Evolutionary conservation across 2,113 vertebrate genomes (phyloP).

Genomic region (Tylochromis polylepis): DNA sequence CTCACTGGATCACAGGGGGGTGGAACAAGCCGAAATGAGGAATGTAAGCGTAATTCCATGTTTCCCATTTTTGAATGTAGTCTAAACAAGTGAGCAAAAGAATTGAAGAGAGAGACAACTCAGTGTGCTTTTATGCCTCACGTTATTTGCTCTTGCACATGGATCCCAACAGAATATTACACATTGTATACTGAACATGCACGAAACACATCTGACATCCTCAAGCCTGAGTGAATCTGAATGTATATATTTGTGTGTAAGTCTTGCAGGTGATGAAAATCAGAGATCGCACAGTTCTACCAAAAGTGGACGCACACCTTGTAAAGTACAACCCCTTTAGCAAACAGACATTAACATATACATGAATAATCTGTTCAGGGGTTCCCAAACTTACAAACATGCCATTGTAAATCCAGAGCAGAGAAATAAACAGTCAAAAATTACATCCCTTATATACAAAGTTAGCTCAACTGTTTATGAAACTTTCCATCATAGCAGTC

Average conservation of each 20-base stretch:
- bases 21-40: constrained; percentile 44
- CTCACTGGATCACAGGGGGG: constrained; percentile 47
- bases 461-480: not conserved
- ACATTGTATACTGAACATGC: not conserved
- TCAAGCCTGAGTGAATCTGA: not conserved
- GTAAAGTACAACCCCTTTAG: not conserved
- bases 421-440: constrained; percentile 3
- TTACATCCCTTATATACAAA: not conserved
- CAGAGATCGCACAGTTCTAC: constrained; percentile 12
- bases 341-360: not conserved
- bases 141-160: not conserved
- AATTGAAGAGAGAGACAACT: not conserved
- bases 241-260: not conserved
- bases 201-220: constrained; percentile 5
- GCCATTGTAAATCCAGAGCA: not conserved
- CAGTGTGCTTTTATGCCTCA: not conserved
- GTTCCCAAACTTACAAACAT: not conserved
- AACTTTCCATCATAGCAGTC: not conserved
- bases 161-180: not conserved
- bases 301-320: not conserved
- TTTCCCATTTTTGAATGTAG: constrained; percentile 72
- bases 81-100: constrained; percentile 62
- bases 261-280: constrained; percentile 28
- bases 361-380: not conserved
- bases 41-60: constrained; percentile 70